Base-by-base conservation (phyloP, 1,140 invertebrate species). In the Thaumetopoea pityocampa region DNA sequence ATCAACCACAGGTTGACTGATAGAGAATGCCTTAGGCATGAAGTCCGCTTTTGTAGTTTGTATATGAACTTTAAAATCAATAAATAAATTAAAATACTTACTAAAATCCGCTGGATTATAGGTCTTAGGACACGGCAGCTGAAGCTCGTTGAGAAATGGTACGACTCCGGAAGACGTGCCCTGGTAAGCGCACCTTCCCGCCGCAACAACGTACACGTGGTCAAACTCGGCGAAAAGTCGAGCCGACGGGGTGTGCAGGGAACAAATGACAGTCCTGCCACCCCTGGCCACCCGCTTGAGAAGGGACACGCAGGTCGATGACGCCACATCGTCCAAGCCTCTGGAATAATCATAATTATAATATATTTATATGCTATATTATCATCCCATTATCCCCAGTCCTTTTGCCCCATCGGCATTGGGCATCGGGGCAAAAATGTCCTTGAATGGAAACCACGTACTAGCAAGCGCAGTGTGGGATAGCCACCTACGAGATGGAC, bases 241-340 rank as follows among this genome's bases (percentile, higher is more conserved):
- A 0, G 93, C 92, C 46, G 94, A 96, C 0, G 96, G 96, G 9
- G 96, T 96, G 68, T 98, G 96, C 11, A 98, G 90, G 0, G 95
- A 96, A 67, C 95, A 97, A 8, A 98, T 89, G 0, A 98, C 91
- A 0, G 95, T 96, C 18, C 95, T 86, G 0, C 95, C 94, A 1
- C 90, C 92, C 22, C 89, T 68, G 0, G 96, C 94, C 19, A 98
- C 85, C 14, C 89, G 87, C 70, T 93, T 92, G 2, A 96, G 74
- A 10, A 95, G 82, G 1, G 90, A 87, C 10, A 94, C 87, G 46
- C 93, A 94, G 15, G 94, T 93, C 0, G 89, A 86, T 28, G 92
- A 92, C 0, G 93, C 90, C 14, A 93, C 66, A 67, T 94, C 92
- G 57, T 94, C 93, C 15, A 95, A 67, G 1, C 93, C 93, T 0